Conservation (phyloP, 64 coral and sea anemone species). For the Montipora foliosa region DNA sequence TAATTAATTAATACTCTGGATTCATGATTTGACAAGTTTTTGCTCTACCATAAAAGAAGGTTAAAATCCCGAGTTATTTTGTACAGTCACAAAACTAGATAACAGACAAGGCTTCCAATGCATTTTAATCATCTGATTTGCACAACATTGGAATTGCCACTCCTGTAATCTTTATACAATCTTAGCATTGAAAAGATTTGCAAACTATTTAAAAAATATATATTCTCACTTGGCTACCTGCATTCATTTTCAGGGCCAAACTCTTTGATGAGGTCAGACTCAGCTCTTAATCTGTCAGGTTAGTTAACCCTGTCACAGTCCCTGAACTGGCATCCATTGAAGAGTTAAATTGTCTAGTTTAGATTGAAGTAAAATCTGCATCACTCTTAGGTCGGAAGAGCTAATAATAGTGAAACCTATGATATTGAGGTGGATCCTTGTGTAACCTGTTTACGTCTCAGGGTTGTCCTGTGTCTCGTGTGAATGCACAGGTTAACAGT, state of each 20-base stretch:
- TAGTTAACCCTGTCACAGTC: background rate
- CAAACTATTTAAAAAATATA: background rate
- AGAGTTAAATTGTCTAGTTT: too few relatives aligned
- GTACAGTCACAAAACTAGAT: too few relatives aligned
- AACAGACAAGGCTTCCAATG: too few relatives aligned
- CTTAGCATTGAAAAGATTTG: background rate
- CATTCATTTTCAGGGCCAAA: conserved; percentile 7
- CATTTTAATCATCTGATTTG: too few relatives aligned
- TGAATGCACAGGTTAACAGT: background rate
- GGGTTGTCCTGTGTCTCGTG: background rate
- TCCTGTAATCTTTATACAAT: background rate
- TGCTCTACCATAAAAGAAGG: too few relatives aligned
- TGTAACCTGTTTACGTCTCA: background rate
- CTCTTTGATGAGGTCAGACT: conserved; percentile 24
- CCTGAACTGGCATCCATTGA: too few relatives aligned
- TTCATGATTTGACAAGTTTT: too few relatives aligned
- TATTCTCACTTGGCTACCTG: background rate
- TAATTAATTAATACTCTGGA: too few relatives aligned
- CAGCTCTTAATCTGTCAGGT: conserved; percentile 6
- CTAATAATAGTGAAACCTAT: background rate
- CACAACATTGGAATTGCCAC: too few relatives aligned
- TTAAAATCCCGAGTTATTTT: too few relatives aligned
- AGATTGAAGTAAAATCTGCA: too few relatives aligned
- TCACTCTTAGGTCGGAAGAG: too few relatives aligned
- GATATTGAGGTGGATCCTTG: background rate